A percentile compares a stretch with the other conserved stretches of the same genome.
Evolutionary conservation across 2,888 invertebrate genomes (phyloP).

Genomic region (Dysmachus trigonus): DNA sequence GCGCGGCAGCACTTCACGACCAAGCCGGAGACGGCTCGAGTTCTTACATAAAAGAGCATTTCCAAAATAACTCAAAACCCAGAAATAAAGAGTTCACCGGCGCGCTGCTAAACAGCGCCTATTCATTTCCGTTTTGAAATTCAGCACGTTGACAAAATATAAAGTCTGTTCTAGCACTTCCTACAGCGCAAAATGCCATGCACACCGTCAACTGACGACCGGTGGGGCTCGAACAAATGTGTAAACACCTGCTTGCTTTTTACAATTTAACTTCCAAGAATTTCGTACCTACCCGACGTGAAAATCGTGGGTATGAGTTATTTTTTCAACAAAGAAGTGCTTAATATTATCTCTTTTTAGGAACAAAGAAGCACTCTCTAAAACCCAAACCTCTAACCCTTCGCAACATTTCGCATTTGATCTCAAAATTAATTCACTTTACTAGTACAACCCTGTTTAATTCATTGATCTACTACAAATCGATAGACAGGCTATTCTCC

Average conservation of each 20-base stretch:
- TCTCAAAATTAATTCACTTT: neutral
- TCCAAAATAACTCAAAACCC: neutral
- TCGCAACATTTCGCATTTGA: neutral
- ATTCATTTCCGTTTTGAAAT: neutral
- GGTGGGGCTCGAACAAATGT: neutral
- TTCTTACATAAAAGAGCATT: neutral
- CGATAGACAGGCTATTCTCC: too few relatives aligned
- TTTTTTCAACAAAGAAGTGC: neutral
- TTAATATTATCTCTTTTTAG: neutral
- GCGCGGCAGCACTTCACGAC: neutral
- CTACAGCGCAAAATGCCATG: neutral
- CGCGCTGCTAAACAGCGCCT: neutral
- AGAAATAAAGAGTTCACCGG: neutral
- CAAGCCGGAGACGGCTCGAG: neutral
- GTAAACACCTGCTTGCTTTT: neutral
- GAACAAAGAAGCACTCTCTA: neutral
- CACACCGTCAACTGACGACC: neutral
- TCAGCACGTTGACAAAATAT: neutral
- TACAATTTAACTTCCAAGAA: neutral
- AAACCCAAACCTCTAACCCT: neutral
- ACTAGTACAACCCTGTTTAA: neutral
- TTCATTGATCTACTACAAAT: too few relatives aligned
- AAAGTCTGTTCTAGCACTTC: neutral
- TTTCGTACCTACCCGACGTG: neutral
- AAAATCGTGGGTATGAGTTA: neutral